Conservation (phyloP, 2,113 vertebrate species). For the Saimiri boliviensis region DNA sequence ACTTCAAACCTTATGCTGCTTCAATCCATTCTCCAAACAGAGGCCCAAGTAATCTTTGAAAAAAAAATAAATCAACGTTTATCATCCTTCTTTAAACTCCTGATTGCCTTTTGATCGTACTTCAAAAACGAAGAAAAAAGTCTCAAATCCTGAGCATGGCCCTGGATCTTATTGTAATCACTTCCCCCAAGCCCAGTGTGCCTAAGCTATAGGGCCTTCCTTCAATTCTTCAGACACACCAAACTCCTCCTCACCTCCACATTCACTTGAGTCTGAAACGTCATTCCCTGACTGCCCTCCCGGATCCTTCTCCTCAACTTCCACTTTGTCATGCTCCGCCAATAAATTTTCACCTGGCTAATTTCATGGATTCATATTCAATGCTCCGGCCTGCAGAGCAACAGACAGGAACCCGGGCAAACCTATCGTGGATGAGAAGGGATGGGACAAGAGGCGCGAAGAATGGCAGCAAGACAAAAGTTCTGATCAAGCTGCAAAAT, state of each 20-base stretch:
- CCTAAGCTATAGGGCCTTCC: neutral
- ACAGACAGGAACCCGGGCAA: too few relatives aligned
- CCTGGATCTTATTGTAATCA: neutral
- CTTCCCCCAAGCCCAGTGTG: too few relatives aligned
- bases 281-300: neutral
- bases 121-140: neutral
- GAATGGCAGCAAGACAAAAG: too few relatives aligned
- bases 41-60: neutral
- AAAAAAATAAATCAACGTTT: neutral
- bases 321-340: neutral
- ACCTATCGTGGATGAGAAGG: too few relatives aligned
- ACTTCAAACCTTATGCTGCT: neutral
- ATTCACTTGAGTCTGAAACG: accelerated
- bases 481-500: too few relatives aligned
- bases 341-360: neutral
- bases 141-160: neutral
- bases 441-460: too few relatives aligned
- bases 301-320: neutral
- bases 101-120: neutral
- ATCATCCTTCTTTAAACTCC: neutral
- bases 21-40: neutral
- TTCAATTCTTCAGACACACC: neutral
- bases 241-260: neutral
- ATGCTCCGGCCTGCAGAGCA: too few relatives aligned
- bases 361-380: neutral